phyloP scores from a whole-genome alignment of 2,113 vertebrate genomes.

The Craseonycteris thonglongyai region DNA sequence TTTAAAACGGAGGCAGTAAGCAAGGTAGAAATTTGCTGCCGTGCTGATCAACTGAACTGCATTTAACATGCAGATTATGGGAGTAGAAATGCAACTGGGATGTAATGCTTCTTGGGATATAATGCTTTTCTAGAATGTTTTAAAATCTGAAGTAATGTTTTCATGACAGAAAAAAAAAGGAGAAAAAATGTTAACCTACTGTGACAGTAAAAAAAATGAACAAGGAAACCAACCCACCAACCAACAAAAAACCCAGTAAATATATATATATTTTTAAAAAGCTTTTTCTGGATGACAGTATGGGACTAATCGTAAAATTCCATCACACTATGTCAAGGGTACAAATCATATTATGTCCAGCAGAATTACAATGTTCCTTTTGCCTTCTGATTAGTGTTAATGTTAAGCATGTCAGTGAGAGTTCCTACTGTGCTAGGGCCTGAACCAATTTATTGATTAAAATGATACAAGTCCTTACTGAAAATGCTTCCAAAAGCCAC shows the following conservation, averaged over 20 bases:
- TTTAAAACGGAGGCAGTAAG: background rate
- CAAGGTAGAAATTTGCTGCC: conserved; percentile 35
- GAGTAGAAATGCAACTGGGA: conserved; percentile 47
- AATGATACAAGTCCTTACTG: conserved; percentile 17
- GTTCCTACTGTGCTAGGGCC: background rate
- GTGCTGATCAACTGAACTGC: conserved; percentile 48
- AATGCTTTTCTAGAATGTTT: conserved; percentile 45
- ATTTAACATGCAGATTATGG: conserved; percentile 49
- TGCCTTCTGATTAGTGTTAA: background rate
- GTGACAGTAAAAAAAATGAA: conserved; percentile 31
- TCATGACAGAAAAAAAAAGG: background rate
- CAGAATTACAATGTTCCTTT: conserved; percentile 3
- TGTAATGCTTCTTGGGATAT: conserved; percentile 25
- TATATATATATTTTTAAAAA: too few species aligned
- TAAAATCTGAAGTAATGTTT: conserved; percentile 52
- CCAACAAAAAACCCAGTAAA: too few species aligned
- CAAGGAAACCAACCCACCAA: conserved; percentile 20
- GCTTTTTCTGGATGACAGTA: background rate
- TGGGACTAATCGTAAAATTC: background rate
- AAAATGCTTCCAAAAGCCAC: background rate
- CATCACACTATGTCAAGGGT: background rate
- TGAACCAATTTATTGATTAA: conserved; percentile 25
- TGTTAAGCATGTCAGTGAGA: background rate
- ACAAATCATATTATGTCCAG: background rate
- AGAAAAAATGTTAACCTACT: conserved; percentile 25